A percentile compares a stretch with the other conserved stretches of the same genome.
phyloP scores from a whole-genome alignment of 92 coral and sea anemone species.

The Chrysogorgia sp. region DNA sequence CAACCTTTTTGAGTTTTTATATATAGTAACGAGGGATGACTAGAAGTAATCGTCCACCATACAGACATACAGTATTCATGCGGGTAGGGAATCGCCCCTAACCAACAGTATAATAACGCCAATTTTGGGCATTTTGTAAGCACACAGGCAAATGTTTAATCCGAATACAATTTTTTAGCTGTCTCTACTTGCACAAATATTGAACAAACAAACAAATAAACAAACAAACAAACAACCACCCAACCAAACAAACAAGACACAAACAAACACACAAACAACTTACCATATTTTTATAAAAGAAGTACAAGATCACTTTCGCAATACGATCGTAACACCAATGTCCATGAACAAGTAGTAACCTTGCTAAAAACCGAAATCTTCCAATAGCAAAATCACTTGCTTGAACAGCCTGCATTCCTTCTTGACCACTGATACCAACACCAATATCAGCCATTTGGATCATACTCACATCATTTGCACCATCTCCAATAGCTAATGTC shows the following conservation, averaged over 20 bases:
- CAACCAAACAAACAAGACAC: background rate
- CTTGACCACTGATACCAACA: constrained; percentile 96
- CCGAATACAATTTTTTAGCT: too few species aligned
- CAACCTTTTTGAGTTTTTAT: too few species aligned
- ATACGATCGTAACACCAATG: constrained; percentile 99
- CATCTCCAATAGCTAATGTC: constrained; percentile 99
- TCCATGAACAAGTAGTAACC: constrained; percentile 88
- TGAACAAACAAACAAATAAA: too few species aligned
- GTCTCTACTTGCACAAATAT: too few species aligned
- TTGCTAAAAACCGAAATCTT: constrained; percentile 85
- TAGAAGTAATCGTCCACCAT: too few species aligned
- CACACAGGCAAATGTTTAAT: too few species aligned
- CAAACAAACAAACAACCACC: background rate
- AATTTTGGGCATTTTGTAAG: too few species aligned
- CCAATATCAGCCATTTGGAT: constrained; percentile 99
- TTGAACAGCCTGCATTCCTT: constrained; percentile 99
- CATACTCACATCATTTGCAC: constrained; percentile 99
- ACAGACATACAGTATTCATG: too few species aligned
- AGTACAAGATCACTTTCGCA: constrained; percentile 91
- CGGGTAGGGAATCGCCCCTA: too few species aligned
- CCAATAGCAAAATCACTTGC: constrained; percentile 99
- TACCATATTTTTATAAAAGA: constrained; percentile 97
- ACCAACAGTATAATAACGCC: too few species aligned
- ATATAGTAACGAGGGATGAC: too few species aligned
- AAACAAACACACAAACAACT: constrained; percentile 19